These are phyloP conservation scores for Pelobates cultripes DNA, from an alignment of 2,797 vertebrate species.

Conservation along the genomic window DNA sequence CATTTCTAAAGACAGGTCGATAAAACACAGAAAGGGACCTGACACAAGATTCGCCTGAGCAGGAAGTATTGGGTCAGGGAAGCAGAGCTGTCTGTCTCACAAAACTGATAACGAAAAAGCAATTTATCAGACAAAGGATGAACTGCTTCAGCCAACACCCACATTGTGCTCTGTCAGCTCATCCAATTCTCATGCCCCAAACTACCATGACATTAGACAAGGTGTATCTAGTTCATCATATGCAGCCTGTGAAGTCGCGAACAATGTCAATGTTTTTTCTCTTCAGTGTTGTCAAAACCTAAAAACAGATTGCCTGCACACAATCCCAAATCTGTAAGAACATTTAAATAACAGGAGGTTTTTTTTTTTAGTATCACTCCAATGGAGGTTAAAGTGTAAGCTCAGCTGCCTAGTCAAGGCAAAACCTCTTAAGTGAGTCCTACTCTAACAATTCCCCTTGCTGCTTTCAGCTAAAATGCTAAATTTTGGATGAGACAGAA, in stretches of 20 bases:
- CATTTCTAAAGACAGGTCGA: slow-evolving; percentile 35
- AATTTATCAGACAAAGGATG: slow-evolving; percentile 54
- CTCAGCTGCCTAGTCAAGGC: no score
- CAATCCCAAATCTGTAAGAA: no score
- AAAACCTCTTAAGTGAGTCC: no score
- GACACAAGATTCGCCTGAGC: background rate
- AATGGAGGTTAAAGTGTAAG: no score
- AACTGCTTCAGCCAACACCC: background rate
- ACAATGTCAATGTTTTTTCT: no score
- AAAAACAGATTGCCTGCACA: no score
- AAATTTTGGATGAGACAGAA: no score
- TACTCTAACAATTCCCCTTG: no score
- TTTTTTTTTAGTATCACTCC: no score
- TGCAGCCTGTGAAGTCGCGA: background rate
- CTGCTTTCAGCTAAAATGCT: no score
- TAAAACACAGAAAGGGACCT: background rate
- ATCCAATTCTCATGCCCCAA: slow-evolving; percentile 4
- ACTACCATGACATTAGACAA: slow-evolving; percentile 4
- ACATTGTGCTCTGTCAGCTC: slow-evolving; percentile 26
- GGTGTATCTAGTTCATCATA: slow-evolving; percentile 21
- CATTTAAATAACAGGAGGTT: no score
- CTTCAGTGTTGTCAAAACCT: no score
- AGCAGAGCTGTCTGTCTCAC: slow-evolving; percentile 46
- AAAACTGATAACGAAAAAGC: slow-evolving; percentile 51
- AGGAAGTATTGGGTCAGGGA: background rate